phyloP scores from a whole-genome alignment of 53 echinoderm and acorn worm genomes.

The Antedon mediterranea region DNA sequence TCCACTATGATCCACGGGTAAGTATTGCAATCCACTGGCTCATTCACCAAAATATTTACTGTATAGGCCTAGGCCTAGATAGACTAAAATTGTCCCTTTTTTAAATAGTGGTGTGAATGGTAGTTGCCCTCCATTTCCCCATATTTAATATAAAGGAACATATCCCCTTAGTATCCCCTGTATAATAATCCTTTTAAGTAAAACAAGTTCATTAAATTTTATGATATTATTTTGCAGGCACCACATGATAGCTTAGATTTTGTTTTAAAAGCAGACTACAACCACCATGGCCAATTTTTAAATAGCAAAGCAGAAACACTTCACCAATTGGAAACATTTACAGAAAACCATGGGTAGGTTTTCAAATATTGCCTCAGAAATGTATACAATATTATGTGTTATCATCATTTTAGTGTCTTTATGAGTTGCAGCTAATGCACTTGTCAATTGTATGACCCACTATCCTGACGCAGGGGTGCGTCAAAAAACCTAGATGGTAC shows the following conservation, averaged over 20 bases:
- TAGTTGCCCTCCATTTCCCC: too few relatives aligned
- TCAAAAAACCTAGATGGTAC: too few relatives aligned
- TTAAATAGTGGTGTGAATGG: background rate
- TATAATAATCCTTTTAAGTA: background rate
- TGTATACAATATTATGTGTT: too few relatives aligned
- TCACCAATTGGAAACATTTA: slow-evolving; percentile 67
- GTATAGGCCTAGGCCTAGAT: too few relatives aligned
- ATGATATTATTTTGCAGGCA: slow-evolving; percentile 31
- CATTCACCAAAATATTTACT: too few relatives aligned
- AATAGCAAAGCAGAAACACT: slow-evolving; percentile 60
- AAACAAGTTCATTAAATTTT: background rate
- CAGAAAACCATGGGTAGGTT: slow-evolving; percentile 73
- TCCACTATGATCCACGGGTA: slow-evolving; percentile 79
- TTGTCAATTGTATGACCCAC: too few relatives aligned
- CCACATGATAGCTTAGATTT: slow-evolving; percentile 86
- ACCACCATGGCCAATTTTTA: slow-evolving; percentile 67
- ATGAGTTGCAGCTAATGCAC: too few relatives aligned
- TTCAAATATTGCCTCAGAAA: too few relatives aligned
- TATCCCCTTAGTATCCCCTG: background rate
- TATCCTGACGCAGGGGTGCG: too few relatives aligned
- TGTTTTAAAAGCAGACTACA: slow-evolving; percentile 67
- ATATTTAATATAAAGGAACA: background rate
- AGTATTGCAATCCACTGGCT: background rate
- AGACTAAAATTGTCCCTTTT: too few relatives aligned
- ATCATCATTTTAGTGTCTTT: too few relatives aligned